phyloP scores from a whole-genome alignment of 2,888 invertebrate species.

The Oxystoma pomonae region DNA sequence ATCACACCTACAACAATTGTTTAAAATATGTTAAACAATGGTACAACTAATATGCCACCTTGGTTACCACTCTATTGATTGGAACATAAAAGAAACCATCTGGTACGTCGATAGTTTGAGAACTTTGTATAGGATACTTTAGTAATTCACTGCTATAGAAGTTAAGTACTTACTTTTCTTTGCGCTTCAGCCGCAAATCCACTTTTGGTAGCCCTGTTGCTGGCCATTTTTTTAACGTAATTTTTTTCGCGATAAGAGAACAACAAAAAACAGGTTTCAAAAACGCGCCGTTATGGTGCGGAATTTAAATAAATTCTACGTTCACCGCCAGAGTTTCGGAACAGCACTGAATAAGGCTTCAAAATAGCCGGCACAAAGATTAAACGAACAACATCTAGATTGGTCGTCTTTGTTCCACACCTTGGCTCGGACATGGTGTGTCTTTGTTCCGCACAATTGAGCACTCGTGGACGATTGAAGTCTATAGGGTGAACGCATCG shows the following conservation, averaged over 20 bases:
- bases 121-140: too few relatives aligned
- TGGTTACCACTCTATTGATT: too few relatives aligned
- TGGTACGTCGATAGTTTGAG: too few relatives aligned
- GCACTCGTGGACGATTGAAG: too few relatives aligned
- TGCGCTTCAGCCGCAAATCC: constrained; percentile 97
- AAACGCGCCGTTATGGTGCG: background rate
- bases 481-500: background rate
- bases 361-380: background rate
- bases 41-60: too few relatives aligned
- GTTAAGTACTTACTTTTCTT: constrained; percentile 81
- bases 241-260: background rate
- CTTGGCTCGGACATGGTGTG: background rate
- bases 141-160: too few relatives aligned
- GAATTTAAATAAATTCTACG: background rate
- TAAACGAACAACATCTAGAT: background rate
- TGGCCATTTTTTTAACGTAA: constrained; percentile 57
- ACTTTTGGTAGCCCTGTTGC: constrained; percentile 81
- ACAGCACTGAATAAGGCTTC: background rate
- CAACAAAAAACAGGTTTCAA: background rate
- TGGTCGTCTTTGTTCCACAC: background rate
- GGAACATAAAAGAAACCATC: too few relatives aligned
- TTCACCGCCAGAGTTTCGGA: background rate
- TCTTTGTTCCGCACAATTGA: background rate
- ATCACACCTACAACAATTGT: too few relatives aligned
- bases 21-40: too few relatives aligned